phyloP scores from a whole-genome alignment of 2,888 invertebrate genomes.

The Herminia tarsipennalis region DNA sequence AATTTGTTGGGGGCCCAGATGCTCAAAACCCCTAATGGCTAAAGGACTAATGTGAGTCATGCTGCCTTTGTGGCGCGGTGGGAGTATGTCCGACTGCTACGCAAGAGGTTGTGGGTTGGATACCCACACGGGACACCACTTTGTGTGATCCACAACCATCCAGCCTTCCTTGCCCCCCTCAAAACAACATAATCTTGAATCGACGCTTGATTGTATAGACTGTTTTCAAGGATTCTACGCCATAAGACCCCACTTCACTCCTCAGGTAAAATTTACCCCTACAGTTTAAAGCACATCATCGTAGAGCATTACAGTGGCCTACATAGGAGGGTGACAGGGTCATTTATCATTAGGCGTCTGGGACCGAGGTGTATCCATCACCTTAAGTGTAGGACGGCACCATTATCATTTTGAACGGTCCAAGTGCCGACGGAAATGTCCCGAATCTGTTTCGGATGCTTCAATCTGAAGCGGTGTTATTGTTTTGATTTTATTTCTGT shows the following conservation, averaged over 20 bases:
- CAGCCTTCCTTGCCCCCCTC: too few species aligned
- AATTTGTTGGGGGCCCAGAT: too few species aligned
- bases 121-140: too few species aligned
- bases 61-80: too few species aligned
- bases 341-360: slow-evolving; percentile 62
- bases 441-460: slow-evolving; percentile 21
- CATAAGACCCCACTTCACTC: too few species aligned
- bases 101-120: too few species aligned
- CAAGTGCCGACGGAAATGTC: slow-evolving; percentile 39
- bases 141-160: too few species aligned
- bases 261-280: background rate
- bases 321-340: slow-evolving; percentile 39
- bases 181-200: too few species aligned
- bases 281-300: slow-evolving; percentile 41
- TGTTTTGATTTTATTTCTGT: background rate
- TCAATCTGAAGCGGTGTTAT: slow-evolving; percentile 4
- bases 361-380: slow-evolving; percentile 65
- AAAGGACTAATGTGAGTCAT: too few species aligned
- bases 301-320: slow-evolving; percentile 36
- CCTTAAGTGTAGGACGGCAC: slow-evolving; percentile 57
- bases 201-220: background rate
- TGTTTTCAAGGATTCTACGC: too few species aligned
- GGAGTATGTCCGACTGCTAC: too few species aligned
- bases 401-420: slow-evolving; percentile 66
- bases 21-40: too few species aligned